Evolutionary conservation across 2,888 invertebrate species (phyloP).

Genomic region (Anarsia innoxiella): DNA sequence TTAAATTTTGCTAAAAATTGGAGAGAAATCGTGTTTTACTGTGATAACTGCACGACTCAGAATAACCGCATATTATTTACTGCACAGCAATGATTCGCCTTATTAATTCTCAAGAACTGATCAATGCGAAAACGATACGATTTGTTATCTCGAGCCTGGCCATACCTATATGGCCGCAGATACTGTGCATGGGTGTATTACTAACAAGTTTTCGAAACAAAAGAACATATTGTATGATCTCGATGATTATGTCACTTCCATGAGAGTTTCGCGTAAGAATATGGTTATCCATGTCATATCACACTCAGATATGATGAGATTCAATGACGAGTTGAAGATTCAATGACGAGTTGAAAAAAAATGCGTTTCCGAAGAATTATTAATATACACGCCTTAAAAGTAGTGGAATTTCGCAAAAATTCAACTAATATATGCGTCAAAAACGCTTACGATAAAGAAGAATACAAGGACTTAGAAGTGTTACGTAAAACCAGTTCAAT

Average conservation of each 20-base stretch:
- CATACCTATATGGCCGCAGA: slow-evolving; percentile 20
- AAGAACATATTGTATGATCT: slow-evolving; percentile 2
- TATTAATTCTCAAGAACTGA: slow-evolving; percentile 14
- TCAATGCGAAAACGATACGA: slow-evolving; percentile 13
- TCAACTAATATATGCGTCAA: not conserved
- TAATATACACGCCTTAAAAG: not conserved
- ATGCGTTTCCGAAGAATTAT: not conserved
- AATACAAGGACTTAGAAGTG: not conserved
- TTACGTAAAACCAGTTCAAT: too few species aligned
- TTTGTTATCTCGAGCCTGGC: slow-evolving; percentile 20
- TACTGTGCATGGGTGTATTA: slow-evolving; percentile 20
- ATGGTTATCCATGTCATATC: not conserved
- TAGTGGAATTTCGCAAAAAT: not conserved
- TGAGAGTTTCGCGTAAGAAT: not conserved
- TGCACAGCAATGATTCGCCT: slow-evolving; percentile 16
- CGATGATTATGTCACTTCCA: not conserved
- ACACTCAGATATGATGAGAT: not conserved
- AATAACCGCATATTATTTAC: slow-evolving; percentile 12
- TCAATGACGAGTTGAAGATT: not conserved
- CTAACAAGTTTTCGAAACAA: slow-evolving; percentile 11
- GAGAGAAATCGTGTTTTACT: slow-evolving; percentile 2
- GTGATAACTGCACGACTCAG: slow-evolving; percentile 19
- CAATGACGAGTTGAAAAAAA: not conserved
- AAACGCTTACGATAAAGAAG: not conserved
- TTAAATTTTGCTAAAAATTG: not conserved